Evolutionary conservation across 2,888 invertebrate species (phyloP).

Genomic region (Scelioninae gen. 2): DNA sequence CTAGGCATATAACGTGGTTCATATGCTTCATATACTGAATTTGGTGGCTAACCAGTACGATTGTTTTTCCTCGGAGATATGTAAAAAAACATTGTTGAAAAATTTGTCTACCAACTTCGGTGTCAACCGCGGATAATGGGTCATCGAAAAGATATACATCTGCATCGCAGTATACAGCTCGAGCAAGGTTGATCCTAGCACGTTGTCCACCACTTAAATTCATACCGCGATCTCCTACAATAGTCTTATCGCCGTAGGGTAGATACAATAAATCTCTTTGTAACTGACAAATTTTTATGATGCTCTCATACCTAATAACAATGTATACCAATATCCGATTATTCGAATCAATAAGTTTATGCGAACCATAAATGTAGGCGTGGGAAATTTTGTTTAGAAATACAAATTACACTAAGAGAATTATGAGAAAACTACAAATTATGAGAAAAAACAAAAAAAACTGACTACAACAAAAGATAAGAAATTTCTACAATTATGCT

Average conservation of each 20-base stretch:
- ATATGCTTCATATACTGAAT: constrained; percentile 85
- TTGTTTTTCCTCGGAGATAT: constrained; percentile 46
- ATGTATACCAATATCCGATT: too few relatives aligned
- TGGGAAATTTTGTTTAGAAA: too few relatives aligned
- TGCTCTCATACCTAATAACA: constrained; percentile 72
- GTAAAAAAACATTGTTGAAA: constrained; percentile 73
- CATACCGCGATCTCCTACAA: constrained; percentile 90
- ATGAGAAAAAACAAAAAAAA: too few relatives aligned
- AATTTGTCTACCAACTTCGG: constrained; percentile 82
- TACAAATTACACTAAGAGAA: too few relatives aligned
- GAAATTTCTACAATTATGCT: too few relatives aligned
- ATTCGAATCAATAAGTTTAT: too few relatives aligned
- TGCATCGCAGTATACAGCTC: constrained; percentile 84
- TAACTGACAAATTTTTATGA: constrained; percentile 82
- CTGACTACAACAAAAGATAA: too few relatives aligned
- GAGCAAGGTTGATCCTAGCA: constrained; percentile 83
- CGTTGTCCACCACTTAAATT: constrained; percentile 90
- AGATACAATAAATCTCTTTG: constrained; percentile 85
- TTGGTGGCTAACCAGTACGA: constrained; percentile 77
- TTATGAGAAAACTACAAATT: too few relatives aligned
- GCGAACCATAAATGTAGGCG: too few relatives aligned
- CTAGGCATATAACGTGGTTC: constrained; percentile 77
- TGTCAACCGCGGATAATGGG: constrained; percentile 85
- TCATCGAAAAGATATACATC: constrained; percentile 86
- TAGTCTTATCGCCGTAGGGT: constrained; percentile 82